Base-by-base conservation (phyloP, 2,113 vertebrate genomes). In the Scomber scombrus region DNA sequence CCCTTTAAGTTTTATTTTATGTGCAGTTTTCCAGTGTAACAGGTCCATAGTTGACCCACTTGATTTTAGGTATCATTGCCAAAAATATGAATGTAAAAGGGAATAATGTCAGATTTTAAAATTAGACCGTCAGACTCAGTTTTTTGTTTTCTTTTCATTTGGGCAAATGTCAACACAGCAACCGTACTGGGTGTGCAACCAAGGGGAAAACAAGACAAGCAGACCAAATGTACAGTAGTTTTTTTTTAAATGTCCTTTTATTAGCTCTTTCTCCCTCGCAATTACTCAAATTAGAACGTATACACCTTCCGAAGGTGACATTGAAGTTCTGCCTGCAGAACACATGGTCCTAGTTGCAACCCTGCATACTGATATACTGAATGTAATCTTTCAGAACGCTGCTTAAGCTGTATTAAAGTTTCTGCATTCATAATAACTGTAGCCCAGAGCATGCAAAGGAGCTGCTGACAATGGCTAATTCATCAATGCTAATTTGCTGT, bases 391-490 rank as follows among this genome's bases (percentile, higher is more conserved):
- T 49, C 46, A 47, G 19, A 62, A 75, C 52, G 50, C 62, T 43
- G 34, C 81, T 11, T 71, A 43, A 78, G 61, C 65, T 3, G 23
- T 62, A 71, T 71, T 67, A 64, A 68, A 55, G 70, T 34, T 49
- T 63, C 78, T 52, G 45, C 45, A 54, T 84, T 82, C 19, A 74
- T 70, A 70, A 67, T 57, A 69, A 72, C 47, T 63, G 18, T 13
- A 16, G 60, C 75, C 56, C 65, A 26, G 64, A 77, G 71, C 78
- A 60, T 45, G 19, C 49, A 60, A 52, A 81, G 52, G 55, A 80
- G 78, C 50, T 81, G 83, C 81, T 88, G 62, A 87, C 86, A 78
- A 72, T 40, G 51, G 71, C 68, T 75, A 75, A 85, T 88, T 90
- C 75, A 83, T 90, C 83, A 82, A 56, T 6, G 64, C 71, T 88